Evolutionary conservation across 2,113 vertebrate genomes (phyloP), one percentile per base, ranked within the genome.

Genomic region (Salminus brasiliensis): DNA sequence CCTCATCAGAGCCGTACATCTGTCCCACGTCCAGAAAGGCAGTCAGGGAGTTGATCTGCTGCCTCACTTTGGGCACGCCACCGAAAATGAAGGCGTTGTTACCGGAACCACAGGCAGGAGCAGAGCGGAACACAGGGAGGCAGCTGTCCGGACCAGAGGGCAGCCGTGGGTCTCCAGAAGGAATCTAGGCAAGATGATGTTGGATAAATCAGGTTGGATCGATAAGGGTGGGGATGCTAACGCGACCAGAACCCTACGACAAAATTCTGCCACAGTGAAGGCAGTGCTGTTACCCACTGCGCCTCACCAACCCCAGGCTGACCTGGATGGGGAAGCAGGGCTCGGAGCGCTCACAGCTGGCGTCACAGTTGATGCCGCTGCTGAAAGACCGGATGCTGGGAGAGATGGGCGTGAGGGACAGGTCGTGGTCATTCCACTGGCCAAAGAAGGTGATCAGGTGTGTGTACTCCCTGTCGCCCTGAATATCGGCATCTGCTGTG

Each of bases 291-390:
- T n/a, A n/a, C n/a, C n/a, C n/a, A n/a, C n/a, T n/a, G n/a, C n/a
- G n/a, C n/a, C n/a, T n/a, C n/a, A n/a, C n/a, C n/a, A n/a, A n/a
- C n/a, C n/a, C n/a, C 32, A 4, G n/a, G 87, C 82, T 39, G 60
- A 97, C 96, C 92, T 89, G 70, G 63, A 98, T 96, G 32, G 97
- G 97, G 80, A 95, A 95, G 89, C 97, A 98, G 0, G 96, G 96
- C 0, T 91, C 91, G 0, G 83, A 71, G 18, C 87, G 90, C 72
- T 89, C 89, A 65, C 96, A 98, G 87, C 91, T 95, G 3, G 74
- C 88, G 0, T 90, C 89, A 47, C 96, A 99, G 83, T 96, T 72
- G 25, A 91, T 0, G 0, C 88, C 88, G 0, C 88, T 92, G 59
- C 88, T 57, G 32, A 95, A 97, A 74, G 95, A 90, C 27, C 88